Base-by-base conservation (phyloP, 2,888 invertebrate genomes). In the Habrosyne pyritoides region DNA sequence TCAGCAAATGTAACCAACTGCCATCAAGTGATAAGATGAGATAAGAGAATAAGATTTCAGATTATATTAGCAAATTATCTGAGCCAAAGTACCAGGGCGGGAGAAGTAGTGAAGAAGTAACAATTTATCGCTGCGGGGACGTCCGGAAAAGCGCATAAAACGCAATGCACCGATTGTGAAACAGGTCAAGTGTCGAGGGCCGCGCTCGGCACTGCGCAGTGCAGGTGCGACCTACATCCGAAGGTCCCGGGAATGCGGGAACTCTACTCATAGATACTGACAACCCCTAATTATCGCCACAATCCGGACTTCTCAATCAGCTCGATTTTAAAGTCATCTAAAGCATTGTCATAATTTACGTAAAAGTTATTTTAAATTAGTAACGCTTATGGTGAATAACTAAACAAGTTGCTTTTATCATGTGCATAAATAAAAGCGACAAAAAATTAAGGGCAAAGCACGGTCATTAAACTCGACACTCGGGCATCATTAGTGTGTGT, bases 171-270 rank as follows among this genome's bases (percentile, higher is more conserved):
- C 77, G 75, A 66, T 71, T 65, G 63, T 58, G 64, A 79, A 83
- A 74, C 73, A 75, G 84, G 84, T 81, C 83, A 77, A 78, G 81
- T 62, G 68, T 51, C 64, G 68, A 62, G 69, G 28, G 59, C 50
- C 63, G 69, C 57, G 67, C 66, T 30, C 65, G 65, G 63, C 73
- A 22, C 47, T 24, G 22, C 84, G 89, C 89, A 89, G 66, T 89
- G 89, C 89, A 89, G 89, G 86, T 84, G 84, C 86, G 89, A 82
- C 89, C 88, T 82, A 86, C 77, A 83, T 88, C 68, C 60, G 59
- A 49, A 10, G 30, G 28, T 50, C 63, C 53, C 60, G 42, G 55
- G 55, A 53, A 47, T 55, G 50, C 54, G 54, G 48, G 21, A 47
- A 28, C 52, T 48, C 50, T 54, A 22, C 33, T 26, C 61, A 56